Evolutionary conservation across 1,140 invertebrate species (phyloP).

Genomic region (Oryctes rhinoceros): DNA sequence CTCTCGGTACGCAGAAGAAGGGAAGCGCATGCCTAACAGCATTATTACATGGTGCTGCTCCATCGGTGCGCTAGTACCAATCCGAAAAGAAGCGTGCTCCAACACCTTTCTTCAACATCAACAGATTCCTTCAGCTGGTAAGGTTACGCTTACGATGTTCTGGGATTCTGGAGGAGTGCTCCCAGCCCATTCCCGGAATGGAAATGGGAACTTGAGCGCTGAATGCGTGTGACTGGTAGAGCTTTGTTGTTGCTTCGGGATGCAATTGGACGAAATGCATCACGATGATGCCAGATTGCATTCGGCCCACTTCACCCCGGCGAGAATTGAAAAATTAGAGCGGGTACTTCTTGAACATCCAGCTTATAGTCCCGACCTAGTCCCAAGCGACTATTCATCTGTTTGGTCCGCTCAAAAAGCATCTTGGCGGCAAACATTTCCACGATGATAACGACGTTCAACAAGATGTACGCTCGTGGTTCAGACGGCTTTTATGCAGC

Average conservation of each 20-base stretch:
- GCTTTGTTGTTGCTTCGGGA: too few species aligned
- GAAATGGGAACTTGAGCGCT: not conserved
- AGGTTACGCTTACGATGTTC: not conserved
- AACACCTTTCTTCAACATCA: not conserved
- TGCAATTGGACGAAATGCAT: not conserved
- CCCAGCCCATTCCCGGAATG: too few species aligned
- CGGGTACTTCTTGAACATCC: conserved; percentile 18
- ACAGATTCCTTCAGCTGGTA: not conserved
- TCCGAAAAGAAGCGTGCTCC: not conserved
- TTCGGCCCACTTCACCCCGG: not conserved
- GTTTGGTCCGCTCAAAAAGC: too few species aligned
- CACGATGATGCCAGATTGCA: not conserved
- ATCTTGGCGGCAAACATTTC: not conserved
- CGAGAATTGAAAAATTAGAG: conserved; percentile 29
- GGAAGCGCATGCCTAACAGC: too few species aligned
- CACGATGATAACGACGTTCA: conserved; percentile 10
- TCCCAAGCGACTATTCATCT: not conserved
- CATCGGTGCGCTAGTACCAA: not conserved
- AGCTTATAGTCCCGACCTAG: not conserved
- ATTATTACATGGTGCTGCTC: not conserved
- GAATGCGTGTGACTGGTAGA: not conserved
- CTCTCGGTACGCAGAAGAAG: too few species aligned
- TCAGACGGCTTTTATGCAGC: conserved; percentile 30
- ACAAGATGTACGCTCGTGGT: not conserved
- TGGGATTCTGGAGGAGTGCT: too few species aligned